phyloP scores from a whole-genome alignment of 1,140 invertebrate genomes.

The Phymastichus coffea region DNA sequence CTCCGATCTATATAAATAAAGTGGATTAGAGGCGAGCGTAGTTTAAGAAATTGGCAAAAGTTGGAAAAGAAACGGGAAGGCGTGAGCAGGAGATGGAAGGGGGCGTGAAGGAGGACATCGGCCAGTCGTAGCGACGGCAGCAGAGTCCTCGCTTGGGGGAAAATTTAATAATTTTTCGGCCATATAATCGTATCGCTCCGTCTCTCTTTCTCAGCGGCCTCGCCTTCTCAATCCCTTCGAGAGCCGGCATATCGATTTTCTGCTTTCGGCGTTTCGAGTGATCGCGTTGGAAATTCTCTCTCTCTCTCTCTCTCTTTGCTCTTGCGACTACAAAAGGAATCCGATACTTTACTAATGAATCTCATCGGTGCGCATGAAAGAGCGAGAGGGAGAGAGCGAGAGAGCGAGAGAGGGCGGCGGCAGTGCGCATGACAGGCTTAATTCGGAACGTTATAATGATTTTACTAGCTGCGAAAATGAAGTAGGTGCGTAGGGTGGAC shows the following conservation, averaged over 20 bases:
- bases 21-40: slow-evolving; percentile 15
- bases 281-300: background rate
- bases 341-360: slow-evolving; percentile 40
- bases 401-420: slow-evolving; percentile 30
- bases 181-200: slow-evolving; percentile 11
- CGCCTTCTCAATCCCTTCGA: slow-evolving; percentile 11
- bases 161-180: slow-evolving; percentile 25
- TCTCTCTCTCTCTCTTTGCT: background rate
- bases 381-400: too few species aligned
- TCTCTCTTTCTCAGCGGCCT: too few species aligned
- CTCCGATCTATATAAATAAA: slow-evolving; percentile 7
- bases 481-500: background rate
- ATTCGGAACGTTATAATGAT: slow-evolving; percentile 49
- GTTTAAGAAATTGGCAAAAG: slow-evolving; percentile 26
- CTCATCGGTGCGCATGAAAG: slow-evolving; percentile 27
- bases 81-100: background rate
- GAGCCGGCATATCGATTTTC: slow-evolving; percentile 26
- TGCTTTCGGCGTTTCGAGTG: slow-evolving; percentile 16
- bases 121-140: too few species aligned
- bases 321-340: slow-evolving; percentile 20
- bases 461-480: slow-evolving; percentile 38
- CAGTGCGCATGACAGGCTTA: slow-evolving; percentile 45
- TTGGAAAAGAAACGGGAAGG: too few species aligned
- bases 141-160: background rate
- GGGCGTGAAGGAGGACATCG: background rate